Conservation (phyloP, 2,797 vertebrate species). For the Hydrolagus colliei region DNA sequence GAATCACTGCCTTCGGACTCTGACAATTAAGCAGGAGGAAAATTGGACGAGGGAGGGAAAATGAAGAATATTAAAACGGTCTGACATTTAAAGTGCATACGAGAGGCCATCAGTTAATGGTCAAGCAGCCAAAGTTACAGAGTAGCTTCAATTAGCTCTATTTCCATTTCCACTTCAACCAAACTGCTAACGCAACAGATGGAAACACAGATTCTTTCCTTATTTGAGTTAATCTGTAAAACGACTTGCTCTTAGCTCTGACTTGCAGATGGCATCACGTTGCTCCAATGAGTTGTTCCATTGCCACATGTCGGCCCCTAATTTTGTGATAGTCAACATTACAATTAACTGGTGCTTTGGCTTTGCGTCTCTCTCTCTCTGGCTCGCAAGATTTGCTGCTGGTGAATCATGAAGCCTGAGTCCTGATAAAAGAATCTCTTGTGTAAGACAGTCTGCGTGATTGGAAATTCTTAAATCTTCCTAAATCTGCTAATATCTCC, state of each 20-base stretch:
- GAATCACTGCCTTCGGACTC: background rate
- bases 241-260: background rate
- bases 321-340: background rate
- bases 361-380: too few species aligned
- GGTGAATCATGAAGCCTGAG: too few species aligned
- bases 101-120: background rate
- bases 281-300: background rate
- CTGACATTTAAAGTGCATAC: background rate
- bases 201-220: constrained; percentile 19
- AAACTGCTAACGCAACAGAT: background rate
- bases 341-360: too few species aligned
- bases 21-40: background rate
- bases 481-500: too few species aligned
- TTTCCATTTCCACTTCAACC: background rate
- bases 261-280: background rate
- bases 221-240: constrained; percentile 17
- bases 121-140: background rate
- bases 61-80: background rate
- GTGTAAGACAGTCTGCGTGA: too few species aligned
- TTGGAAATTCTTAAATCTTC: too few species aligned
- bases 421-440: too few species aligned
- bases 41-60: background rate
- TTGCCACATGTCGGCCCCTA: constrained; percentile 10
- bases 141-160: background rate
- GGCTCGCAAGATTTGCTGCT: too few species aligned